Evolutionary conservation across 2,797 vertebrate genomes (phyloP), one percentile per base, ranked within the genome.

Genomic region (Myripristis jacobus): DNA sequence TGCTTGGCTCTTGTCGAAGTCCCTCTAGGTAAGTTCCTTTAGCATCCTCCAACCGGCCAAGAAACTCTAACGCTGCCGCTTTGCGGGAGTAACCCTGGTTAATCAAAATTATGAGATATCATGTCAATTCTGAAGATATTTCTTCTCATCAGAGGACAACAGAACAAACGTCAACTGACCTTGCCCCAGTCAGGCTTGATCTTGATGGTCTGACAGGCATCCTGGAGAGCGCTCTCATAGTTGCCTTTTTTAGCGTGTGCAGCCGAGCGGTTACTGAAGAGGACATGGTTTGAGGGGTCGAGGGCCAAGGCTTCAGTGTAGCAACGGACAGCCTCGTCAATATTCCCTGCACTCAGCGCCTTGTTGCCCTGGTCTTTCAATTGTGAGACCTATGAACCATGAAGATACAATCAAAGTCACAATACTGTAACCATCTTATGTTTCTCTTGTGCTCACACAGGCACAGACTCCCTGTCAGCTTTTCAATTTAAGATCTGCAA

Each of bases 101-200:
- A 62, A 77, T 66, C 4, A 34, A 44, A 75, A 48, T 41, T 8
- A 0, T 34, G 56, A 18, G 0, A 38, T 6, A 3, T 6, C 2
- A 18, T 58, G 1, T 57, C 2, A 43, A 11, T 50, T 72, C 59
- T 6, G 16, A 56, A 1, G 18, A 21, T 0, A 34, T 77, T 86
- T 22, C 1, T 24, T 82, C 85, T 0, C 89, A 22, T 44, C 8
- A 54, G 15, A 50, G 90, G 8, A 83, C 24, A 1, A 46, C 82
- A 93, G 6, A 58, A 38, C 11, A 71, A 36, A 38, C 1, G 2
- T 50, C 5, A 59, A n/a, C 88, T 84, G 43, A 98, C 97, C 95
- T 98, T 98, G 78, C 95, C 96, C 97, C 97, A 98, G 81, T 98
- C 96, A 0, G 97, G 95, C 72, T 97, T 97, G 24, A 98, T 92